Evolutionary conservation across 2,888 invertebrate genomes (phyloP), one percentile per base, ranked within the genome.

Genomic region (Allacma fusca): DNA sequence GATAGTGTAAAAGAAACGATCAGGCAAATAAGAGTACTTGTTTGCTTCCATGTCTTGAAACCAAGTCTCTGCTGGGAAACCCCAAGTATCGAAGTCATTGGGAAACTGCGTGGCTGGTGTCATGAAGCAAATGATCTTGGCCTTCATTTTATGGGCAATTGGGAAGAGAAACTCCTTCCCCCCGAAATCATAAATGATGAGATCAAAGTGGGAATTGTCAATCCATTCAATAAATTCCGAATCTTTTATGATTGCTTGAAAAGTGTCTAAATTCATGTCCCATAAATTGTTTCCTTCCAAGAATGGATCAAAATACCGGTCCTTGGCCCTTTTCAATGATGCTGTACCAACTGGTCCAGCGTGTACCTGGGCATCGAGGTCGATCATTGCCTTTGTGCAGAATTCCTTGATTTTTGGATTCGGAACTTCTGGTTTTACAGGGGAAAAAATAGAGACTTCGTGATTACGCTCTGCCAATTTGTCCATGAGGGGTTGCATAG

Each of bases 381-480:
- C 59, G 9, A 21, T 7, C n/a, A 59, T 5, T 5, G 59, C 7
- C 19, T 59, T 7, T 23, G 59, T 19, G 59, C 59, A 59, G 23
- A 59, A 59, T 59, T 59, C 59, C 23, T 59, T 59, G n/a, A 59
- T 59, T 59, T 59, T 59, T 19, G 59, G 59, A 59, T 59, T 59
- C 5, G n/a, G n/a, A 7, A 13, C 59, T 59, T 59, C 59, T 23
- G 59, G n/a, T 59, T 59, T 59, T 7, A 59, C 19, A 4, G 59
- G 59, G 19, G 12, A 7, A 7, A 59, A 23, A n/a, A 59, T 7
- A 13, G 59, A 12, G 12, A 59, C 59, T 13, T 59, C 59, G 59
- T 59, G 59, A n/a, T n/a, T n/a, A n/a, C n/a, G n/a, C n/a, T n/a
- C n/a, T n/a, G n/a, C n/a, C n/a, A n/a, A n/a, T n/a, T 7, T 23